Percentiles rank a stretch among this genome's conserved stretches.
Conservation (phyloP, 2,797 vertebrate genomes). For the Capromys pilorides region DNA sequence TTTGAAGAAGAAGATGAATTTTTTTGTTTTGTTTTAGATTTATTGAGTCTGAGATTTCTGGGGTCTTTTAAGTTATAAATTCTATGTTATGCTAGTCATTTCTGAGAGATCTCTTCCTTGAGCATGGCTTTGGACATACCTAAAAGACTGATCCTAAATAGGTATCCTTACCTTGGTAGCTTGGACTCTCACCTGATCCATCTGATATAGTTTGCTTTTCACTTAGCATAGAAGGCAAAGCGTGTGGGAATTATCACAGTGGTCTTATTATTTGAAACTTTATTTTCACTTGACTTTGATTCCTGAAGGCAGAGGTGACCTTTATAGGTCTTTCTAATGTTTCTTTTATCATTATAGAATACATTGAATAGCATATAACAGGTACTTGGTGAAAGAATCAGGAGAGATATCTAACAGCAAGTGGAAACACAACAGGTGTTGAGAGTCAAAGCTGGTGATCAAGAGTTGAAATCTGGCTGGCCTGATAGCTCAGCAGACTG, state of each 20-base stretch:
- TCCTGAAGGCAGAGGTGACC: constrained; percentile 10
- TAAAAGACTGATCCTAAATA: constrained; percentile 15
- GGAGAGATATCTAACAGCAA: neutral
- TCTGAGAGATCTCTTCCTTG: constrained; percentile 27
- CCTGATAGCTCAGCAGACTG: no score
- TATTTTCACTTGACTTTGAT: constrained; percentile 41
- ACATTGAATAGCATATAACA: neutral
- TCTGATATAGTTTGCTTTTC: constrained; percentile 47
- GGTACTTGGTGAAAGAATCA: neutral
- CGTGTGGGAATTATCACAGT: neutral
- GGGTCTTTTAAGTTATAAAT: neutral
- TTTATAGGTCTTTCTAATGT: constrained; percentile 36
- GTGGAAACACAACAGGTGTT: neutral
- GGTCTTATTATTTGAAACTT: neutral
- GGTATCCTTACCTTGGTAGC: neutral
- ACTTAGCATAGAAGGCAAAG: neutral
- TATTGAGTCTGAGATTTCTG: neutral
- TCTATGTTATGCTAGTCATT: constrained; percentile 2
- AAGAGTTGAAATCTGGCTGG: neutral
- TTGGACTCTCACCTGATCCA: neutral
- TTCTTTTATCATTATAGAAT: neutral
- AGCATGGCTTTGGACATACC: neutral
- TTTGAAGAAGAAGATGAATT: constrained; percentile 14
- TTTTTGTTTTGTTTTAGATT: constrained; percentile 1
- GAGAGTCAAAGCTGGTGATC: constrained; percentile 16